A percentile compares a stretch with the other conserved stretches of the same genome.
phyloP scores from a whole-genome alignment of 2,797 vertebrate genomes.

The Leptatherina wallacei region DNA sequence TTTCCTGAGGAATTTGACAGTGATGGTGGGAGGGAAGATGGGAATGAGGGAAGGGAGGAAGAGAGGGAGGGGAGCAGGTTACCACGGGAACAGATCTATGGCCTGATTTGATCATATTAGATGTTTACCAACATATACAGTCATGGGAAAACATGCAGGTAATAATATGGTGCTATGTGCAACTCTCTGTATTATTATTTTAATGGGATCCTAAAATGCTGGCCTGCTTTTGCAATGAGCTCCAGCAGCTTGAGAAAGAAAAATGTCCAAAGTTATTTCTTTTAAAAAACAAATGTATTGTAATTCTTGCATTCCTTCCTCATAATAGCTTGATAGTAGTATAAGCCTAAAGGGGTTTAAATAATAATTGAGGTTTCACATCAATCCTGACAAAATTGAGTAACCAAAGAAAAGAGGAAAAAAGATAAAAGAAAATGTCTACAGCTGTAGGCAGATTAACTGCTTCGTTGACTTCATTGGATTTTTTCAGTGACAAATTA shows the following conservation, averaged over 20 bases:
- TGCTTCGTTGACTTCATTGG: slow-evolving; percentile 44
- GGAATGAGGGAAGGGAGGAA: slow-evolving; percentile 23
- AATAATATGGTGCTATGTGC: no score
- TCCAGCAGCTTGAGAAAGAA: background rate
- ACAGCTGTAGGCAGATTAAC: slow-evolving; percentile 63
- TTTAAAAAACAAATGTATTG: background rate
- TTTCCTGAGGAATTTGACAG: slow-evolving; percentile 83
- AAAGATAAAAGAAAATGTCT: background rate
- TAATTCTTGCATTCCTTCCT: background rate
- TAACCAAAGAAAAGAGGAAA: background rate
- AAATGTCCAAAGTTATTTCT: background rate
- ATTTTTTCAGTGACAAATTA: slow-evolving; percentile 19
- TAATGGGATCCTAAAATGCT: slow-evolving; percentile 3
- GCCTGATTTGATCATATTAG: slow-evolving; percentile 61
- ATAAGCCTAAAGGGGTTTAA: background rate
- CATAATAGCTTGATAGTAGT: background rate
- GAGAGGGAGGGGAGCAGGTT: slow-evolving; percentile 62
- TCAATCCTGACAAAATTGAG: background rate
- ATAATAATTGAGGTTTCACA: background rate
- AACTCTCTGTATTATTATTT: background rate
- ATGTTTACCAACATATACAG: slow-evolving; percentile 26
- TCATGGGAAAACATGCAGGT: background rate
- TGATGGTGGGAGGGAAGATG: slow-evolving; percentile 66
- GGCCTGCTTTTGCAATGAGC: background rate
- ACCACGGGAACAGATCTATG: slow-evolving; percentile 61